phyloP scores from a whole-genome alignment of 2,797 vertebrate species.

The Melanotaenia boesemani region DNA sequence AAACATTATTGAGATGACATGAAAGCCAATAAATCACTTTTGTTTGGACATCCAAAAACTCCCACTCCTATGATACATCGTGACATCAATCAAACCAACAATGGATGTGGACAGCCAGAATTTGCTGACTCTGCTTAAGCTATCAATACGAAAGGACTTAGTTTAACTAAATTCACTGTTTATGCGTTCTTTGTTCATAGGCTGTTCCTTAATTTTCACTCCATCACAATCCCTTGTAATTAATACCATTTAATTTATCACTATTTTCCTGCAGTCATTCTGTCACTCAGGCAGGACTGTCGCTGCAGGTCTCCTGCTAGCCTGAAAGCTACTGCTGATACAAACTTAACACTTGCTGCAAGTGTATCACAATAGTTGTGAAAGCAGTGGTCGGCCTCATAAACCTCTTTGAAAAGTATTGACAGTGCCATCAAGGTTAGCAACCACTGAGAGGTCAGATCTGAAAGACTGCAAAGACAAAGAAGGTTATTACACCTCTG shows the following conservation, averaged over 20 bases:
- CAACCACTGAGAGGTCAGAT: conserved; percentile 12
- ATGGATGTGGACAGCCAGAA: conserved; percentile 23
- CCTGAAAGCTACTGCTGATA: conserved; percentile 53
- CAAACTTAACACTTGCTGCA: conserved; percentile 49
- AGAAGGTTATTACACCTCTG: conserved; percentile 8
- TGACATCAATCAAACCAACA: conserved; percentile 40
- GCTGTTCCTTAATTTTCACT: conserved; percentile 31
- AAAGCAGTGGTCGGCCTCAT: conserved; percentile 30
- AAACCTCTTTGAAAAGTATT: conserved; percentile 30
- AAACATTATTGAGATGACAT: conserved; percentile 32
- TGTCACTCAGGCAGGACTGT: conserved; percentile 59
- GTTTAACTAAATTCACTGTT: neutral
- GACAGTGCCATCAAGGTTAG: conserved; percentile 32
- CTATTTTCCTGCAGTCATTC: conserved; percentile 53
- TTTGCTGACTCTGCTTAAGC: conserved; percentile 36
- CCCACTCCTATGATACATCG: conserved; percentile 17
- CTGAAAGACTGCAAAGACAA: conserved; percentile 17
- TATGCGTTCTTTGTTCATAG: conserved; percentile 25
- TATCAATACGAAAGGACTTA: conserved; percentile 8
- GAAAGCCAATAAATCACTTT: conserved; percentile 38
- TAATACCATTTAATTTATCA: conserved; percentile 57
- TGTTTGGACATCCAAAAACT: conserved; percentile 37
- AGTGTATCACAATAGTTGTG: conserved; percentile 41
- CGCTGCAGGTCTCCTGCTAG: conserved; percentile 57
- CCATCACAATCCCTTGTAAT: conserved; percentile 23